Evolutionary conservation across 2,797 vertebrate species (phyloP).

Genomic region (Cyprinodon diabolis): DNA sequence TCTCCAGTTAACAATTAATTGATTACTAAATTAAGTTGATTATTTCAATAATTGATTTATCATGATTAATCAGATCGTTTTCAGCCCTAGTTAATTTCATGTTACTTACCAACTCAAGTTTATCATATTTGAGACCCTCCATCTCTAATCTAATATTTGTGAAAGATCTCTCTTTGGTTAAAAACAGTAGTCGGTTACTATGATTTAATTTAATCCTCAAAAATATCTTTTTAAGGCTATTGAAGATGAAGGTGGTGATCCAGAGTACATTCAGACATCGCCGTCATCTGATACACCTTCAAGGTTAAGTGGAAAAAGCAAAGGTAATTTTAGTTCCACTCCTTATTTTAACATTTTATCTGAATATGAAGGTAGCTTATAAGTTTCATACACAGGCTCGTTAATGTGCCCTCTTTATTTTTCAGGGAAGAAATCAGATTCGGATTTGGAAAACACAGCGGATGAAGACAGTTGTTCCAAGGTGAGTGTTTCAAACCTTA

Average conservation of each 20-base stretch:
- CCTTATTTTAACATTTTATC: background rate
- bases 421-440: constrained; percentile 90
- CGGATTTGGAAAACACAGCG: constrained; percentile 85
- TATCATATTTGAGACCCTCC: background rate
- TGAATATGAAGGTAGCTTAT: background rate
- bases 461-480: constrained; percentile 91
- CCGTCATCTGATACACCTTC: constrained; percentile 81
- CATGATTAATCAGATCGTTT: too few relatives aligned
- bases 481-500: constrained; percentile 73
- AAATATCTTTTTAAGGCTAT: constrained; percentile 82
- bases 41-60: too few relatives aligned
- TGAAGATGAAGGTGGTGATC: constrained; percentile 95
- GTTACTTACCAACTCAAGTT: background rate
- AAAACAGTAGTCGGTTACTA: background rate
- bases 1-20: too few relatives aligned
- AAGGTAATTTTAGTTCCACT: constrained; percentile 81
- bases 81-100: too few relatives aligned
- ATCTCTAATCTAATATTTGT: background rate
- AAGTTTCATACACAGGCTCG: background rate
- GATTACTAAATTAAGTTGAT: too few relatives aligned
- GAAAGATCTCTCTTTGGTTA: background rate
- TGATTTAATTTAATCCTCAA: background rate
- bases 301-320: constrained; percentile 89
- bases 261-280: constrained; percentile 89
- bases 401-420: constrained; percentile 1